phyloP scores from a whole-genome alignment of 2,888 invertebrate species.

The Malthinus seriepunctatus region DNA sequence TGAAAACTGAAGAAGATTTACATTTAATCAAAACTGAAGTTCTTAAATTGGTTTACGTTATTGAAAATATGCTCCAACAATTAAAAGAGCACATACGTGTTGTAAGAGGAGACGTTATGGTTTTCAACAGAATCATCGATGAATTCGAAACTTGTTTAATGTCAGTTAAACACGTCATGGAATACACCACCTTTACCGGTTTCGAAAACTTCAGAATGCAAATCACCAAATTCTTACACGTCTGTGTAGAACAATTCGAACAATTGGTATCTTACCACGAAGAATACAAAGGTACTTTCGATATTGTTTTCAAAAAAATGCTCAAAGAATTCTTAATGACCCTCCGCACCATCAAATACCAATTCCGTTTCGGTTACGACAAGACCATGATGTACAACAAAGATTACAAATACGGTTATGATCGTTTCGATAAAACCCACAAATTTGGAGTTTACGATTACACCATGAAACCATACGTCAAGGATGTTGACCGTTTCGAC shows the following conservation, averaged over 20 bases:
- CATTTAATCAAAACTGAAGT: not conserved
- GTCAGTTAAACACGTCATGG: not conserved
- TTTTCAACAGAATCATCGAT: not conserved
- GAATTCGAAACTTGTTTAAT: not conserved
- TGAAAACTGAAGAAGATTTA: not conserved
- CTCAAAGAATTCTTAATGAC: conserved; percentile 1
- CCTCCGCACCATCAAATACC: not conserved
- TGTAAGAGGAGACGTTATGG: not conserved
- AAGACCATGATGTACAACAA: not conserved
- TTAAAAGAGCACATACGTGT: not conserved
- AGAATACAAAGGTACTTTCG: not conserved
- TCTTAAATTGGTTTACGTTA: not conserved
- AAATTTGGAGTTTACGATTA: not conserved
- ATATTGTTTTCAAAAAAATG: not conserved
- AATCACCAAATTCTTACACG: not conserved
- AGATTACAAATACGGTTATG: conserved; percentile 5
- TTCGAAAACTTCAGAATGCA: not conserved
- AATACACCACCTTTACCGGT: not conserved
- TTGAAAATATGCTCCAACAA: not conserved
- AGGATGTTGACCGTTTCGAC: not conserved
- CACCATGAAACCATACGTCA: not conserved
- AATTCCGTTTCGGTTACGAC: conserved; percentile 1
- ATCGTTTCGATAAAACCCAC: not conserved
- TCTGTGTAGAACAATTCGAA: not conserved
- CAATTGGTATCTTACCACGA: not conserved